These are phyloP conservation scores for Metopia argyrocephala DNA, from an alignment of 2,888 invertebrate species.

Conservation along the genomic window DNA sequence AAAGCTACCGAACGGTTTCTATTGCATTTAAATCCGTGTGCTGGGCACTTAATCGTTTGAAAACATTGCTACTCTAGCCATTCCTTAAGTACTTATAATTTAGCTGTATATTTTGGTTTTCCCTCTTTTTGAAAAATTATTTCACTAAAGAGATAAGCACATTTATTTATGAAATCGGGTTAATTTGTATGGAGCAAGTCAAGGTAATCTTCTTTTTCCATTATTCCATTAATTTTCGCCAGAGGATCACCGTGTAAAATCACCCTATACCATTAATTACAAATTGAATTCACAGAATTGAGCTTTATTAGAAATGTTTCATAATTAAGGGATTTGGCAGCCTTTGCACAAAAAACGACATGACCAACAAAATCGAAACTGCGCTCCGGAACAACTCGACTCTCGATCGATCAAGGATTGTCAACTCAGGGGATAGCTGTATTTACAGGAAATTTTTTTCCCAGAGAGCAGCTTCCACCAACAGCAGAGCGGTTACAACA, in stretches of 20 bases:
- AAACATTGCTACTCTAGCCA: not conserved
- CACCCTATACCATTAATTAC: slow-evolving; percentile 63
- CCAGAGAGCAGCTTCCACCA: no score
- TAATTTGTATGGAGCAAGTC: slow-evolving; percentile 39
- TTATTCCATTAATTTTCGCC: slow-evolving; percentile 39
- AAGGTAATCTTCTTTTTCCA: slow-evolving; percentile 51
- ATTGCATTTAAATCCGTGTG: slow-evolving; percentile 5
- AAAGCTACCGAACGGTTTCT: slow-evolving; percentile 34
- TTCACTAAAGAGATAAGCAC: slow-evolving; percentile 11
- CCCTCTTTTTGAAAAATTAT: slow-evolving; percentile 27
- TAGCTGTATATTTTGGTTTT: not conserved
- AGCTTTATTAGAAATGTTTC: no score
- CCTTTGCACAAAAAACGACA: no score
- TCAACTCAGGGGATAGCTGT: no score
- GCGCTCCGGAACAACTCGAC: no score
- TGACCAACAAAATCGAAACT: no score
- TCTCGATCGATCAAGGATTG: no score
- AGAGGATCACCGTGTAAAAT: slow-evolving; percentile 57
- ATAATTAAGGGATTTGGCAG: no score
- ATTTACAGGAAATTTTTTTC: no score
- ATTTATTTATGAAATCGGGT: slow-evolving; percentile 41
- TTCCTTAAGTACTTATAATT: slow-evolving; percentile 6
- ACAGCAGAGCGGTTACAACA: no score
- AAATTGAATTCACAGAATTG: no score
- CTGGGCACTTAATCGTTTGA: slow-evolving; percentile 23